Base-by-base conservation (phyloP, 2,888 invertebrate genomes). In the Acrobasis consociella region DNA sequence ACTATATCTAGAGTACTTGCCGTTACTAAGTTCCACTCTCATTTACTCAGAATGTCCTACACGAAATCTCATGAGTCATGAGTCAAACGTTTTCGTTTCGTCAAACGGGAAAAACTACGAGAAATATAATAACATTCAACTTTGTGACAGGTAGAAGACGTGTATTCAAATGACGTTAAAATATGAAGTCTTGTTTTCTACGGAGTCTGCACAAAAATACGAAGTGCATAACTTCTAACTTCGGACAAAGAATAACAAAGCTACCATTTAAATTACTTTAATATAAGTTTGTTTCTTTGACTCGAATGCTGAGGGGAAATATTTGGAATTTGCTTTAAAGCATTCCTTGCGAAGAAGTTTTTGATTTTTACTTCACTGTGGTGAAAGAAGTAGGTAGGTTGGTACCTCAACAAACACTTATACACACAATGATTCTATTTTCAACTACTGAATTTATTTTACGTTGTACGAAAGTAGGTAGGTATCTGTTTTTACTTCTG, bases 241-340 rank as follows among this genome's bases (percentile, higher is more conserved):
- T 74, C 65, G 62, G 67, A 69, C 77, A 74, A 80, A 82, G 83
- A 84, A 86, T 81, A 85, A 86, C 85, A 86, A 86, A 86, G 86
- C 82, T 77, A 82, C 82, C 76, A 85, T 86, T 87, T 84, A 85
- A 87, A 87, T 86, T 87, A 82, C 85, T 87, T 86, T 85, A 85
- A 82, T 85, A 85, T 80, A 86, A 87, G 79, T 87, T 85, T 87
- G 84, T 87, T 87, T 86, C 85, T 85, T 82, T 82, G 84, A 86
- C 85, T 86, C 79, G 82, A 77, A 85, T 79, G 83, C 80, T 80
- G 81, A 80, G 79, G 81, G 85, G 83, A 83, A 83, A 88, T 87
- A 86, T 88, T 87, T 74, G 87, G 88, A 88, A 91, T 91, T 84
- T 81, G 82, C 82, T 86, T 83, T 83, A 85, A 85, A 87, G 81